phyloP scores from a whole-genome alignment of 2,113 vertebrate genomes.

The Dasypus novemcinctus region DNA sequence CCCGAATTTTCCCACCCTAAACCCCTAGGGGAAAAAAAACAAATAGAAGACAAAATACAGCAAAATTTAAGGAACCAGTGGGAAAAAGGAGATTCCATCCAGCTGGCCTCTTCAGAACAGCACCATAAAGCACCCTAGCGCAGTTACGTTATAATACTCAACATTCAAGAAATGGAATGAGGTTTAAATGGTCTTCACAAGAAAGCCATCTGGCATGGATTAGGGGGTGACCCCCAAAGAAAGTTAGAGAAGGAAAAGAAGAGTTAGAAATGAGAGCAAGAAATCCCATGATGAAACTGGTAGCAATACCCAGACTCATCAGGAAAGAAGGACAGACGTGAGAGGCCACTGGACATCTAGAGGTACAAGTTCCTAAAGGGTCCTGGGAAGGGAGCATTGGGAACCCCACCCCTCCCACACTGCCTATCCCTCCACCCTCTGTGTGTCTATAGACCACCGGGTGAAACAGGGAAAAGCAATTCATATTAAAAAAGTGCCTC shows the following conservation, averaged over 20 bases:
- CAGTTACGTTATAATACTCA: conserved; percentile 80
- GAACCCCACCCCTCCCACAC: not conserved
- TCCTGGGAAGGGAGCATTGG: rapidly evolving
- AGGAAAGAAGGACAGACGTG: conserved; percentile 16
- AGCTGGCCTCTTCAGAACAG: conserved; percentile 84
- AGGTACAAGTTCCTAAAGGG: not conserved
- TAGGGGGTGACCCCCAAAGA: conserved; percentile 34
- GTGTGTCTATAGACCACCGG: not conserved
- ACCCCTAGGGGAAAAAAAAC: not conserved
- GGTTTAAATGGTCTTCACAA: conserved; percentile 77
- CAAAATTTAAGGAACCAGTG: conserved; percentile 79
- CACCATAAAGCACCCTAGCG: conserved; percentile 87
- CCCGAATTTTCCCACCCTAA: conserved; percentile 54
- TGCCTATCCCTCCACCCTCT: not conserved
- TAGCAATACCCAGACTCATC: conserved; percentile 6
- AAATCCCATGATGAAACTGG: conserved; percentile 39
- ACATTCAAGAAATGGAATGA: conserved; percentile 86
- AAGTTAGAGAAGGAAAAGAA: conserved; percentile 54
- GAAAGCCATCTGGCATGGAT: conserved; percentile 49
- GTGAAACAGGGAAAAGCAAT: not conserved
- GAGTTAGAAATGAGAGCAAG: conserved; percentile 56
- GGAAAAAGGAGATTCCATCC: conserved; percentile 71
- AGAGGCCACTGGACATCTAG: not conserved
- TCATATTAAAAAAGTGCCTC: not conserved
- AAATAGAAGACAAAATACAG: conserved; percentile 70